Percentiles rank a stretch among this genome's conserved stretches.
Conservation (phyloP, 1,140 invertebrate genomes). For the Galleria mellonella region DNA sequence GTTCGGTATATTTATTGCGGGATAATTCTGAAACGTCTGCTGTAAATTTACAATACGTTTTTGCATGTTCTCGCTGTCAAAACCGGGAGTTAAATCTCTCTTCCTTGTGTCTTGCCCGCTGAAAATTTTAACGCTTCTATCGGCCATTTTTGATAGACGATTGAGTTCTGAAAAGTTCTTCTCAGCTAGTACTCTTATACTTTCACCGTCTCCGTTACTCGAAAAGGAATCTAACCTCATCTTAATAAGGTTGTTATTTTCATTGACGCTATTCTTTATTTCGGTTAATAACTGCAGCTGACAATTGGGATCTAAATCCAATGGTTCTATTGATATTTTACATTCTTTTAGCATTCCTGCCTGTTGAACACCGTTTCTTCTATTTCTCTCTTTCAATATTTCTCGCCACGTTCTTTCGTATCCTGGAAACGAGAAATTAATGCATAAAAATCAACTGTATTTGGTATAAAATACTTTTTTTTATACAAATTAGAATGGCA, state of each 20-base stretch:
- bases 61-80: slow-evolving; percentile 60
- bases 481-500: too few relatives aligned
- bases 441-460: neutral
- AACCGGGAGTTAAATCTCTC: slow-evolving; percentile 47
- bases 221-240: slow-evolving; percentile 40
- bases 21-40: slow-evolving; percentile 23
- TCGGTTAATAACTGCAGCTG: slow-evolving; percentile 57
- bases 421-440: slow-evolving; percentile 31
- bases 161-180: slow-evolving; percentile 66
- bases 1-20: slow-evolving; percentile 63
- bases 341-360: neutral
- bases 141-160: slow-evolving; percentile 66
- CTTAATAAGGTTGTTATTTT: slow-evolving; percentile 69
- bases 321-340: neutral
- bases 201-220: slow-evolving; percentile 30
- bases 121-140: slow-evolving; percentile 61
- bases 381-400: slow-evolving; percentile 55
- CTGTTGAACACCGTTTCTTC: slow-evolving; percentile 24
- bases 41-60: slow-evolving; percentile 16
- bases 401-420: slow-evolving; percentile 56
- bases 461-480: neutral
- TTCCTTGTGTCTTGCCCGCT: slow-evolving; percentile 50
- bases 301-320: slow-evolving; percentile 40
- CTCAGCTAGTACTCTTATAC: slow-evolving; percentile 58
- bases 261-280: slow-evolving; percentile 67